phyloP scores from a whole-genome alignment of 1,140 invertebrate species.

The Bombyx mandarina region DNA sequence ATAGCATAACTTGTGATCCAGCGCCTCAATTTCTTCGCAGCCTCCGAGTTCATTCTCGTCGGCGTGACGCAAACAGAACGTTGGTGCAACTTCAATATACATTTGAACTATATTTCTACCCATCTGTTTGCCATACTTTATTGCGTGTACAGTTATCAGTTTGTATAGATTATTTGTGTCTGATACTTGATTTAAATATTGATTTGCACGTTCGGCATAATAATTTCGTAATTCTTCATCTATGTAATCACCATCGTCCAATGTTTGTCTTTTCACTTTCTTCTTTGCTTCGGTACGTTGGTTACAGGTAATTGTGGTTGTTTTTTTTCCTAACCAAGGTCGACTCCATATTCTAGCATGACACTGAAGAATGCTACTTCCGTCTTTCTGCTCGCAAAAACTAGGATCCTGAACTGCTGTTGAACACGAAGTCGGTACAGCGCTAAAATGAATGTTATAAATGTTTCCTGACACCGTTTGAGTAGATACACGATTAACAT shows the following conservation, averaged over 20 bases:
- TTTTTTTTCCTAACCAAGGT: slow-evolving; percentile 28
- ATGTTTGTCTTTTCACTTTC: slow-evolving; percentile 20
- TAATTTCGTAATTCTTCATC: slow-evolving; percentile 45
- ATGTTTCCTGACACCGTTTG: slow-evolving; percentile 29
- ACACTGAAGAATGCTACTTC: slow-evolving; percentile 24
- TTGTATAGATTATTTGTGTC: slow-evolving; percentile 42
- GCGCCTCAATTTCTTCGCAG: slow-evolving; percentile 44
- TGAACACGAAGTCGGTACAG: slow-evolving; percentile 21
- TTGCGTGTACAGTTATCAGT: slow-evolving; percentile 37
- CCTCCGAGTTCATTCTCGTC: slow-evolving; percentile 20
- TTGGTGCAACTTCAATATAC: slow-evolving; percentile 49
- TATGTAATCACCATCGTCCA: slow-evolving; percentile 31
- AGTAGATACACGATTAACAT: slow-evolving; percentile 30
- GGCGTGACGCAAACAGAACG: slow-evolving; percentile 37
- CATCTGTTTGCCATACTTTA: slow-evolving; percentile 29
- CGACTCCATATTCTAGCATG: slow-evolving; percentile 30
- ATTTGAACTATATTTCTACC: slow-evolving; percentile 30
- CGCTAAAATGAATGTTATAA: slow-evolving; percentile 37
- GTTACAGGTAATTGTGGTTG: slow-evolving; percentile 28
- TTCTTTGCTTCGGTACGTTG: slow-evolving; percentile 6
- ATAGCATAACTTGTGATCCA: slow-evolving; percentile 37
- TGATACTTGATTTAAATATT: slow-evolving; percentile 31
- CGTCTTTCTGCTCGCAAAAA: slow-evolving; percentile 5
- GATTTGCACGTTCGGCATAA: slow-evolving; percentile 38
- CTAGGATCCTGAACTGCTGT: slow-evolving; percentile 2